These are phyloP conservation scores for Stigmatopora argus DNA, from an alignment of 2,113 vertebrate genomes.

Conservation along the genomic window DNA sequence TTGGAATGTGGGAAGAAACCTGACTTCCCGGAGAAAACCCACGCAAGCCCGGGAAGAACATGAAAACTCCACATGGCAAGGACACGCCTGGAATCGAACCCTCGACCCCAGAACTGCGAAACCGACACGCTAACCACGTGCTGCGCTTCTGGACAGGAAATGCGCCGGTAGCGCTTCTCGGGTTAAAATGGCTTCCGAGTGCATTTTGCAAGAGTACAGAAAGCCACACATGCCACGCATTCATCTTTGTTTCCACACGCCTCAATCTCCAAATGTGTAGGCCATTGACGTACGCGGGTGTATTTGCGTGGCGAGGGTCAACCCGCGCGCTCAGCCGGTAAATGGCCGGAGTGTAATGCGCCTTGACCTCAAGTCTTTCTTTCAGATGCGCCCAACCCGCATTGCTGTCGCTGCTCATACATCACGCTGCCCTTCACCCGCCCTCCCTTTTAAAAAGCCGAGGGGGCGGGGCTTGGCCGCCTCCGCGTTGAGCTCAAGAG, in stretches of 20 bases:
- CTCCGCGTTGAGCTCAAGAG: constrained; percentile 29
- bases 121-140: too few relatives aligned
- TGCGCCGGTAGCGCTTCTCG: constrained; percentile 12
- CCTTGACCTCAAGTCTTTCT: constrained; percentile 69
- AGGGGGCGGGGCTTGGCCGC: constrained; percentile 41
- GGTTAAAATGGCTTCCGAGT: constrained; percentile 3
- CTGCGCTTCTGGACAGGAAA: too few relatives aligned
- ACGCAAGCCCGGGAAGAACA: too few relatives aligned
- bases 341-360: constrained; percentile 65
- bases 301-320: constrained; percentile 57
- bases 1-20: too few relatives aligned
- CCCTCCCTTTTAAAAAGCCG: constrained; percentile 29
- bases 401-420: constrained; percentile 66
- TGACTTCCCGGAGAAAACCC: too few relatives aligned
- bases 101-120: too few relatives aligned
- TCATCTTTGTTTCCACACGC: too few relatives aligned
- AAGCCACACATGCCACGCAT: too few relatives aligned
- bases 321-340: constrained; percentile 54
- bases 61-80: too few relatives aligned
- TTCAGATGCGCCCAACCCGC: constrained; percentile 64
- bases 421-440: constrained; percentile 67
- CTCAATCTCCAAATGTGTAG: too few relatives aligned
- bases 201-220: constrained; percentile 39
- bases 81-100: too few relatives aligned
- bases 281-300: neutral